Percentiles rank a stretch among this genome's conserved stretches.
These are phyloP conservation scores for Diorhabda elongata DNA, from an alignment of 1,140 invertebrate species.

Conservation along the genomic window DNA sequence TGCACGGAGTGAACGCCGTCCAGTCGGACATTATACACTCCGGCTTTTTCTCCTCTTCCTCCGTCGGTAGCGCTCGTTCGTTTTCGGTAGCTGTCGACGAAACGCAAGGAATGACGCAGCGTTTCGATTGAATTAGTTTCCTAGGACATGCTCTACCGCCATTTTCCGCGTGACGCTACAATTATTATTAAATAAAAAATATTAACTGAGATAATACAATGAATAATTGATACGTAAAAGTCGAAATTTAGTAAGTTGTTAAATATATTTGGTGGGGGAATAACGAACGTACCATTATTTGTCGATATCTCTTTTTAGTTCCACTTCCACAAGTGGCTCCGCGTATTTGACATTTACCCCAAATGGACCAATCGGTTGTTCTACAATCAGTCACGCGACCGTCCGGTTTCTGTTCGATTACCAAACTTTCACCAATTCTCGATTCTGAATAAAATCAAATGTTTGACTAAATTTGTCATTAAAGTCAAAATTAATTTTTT, in stretches of 20 bases:
- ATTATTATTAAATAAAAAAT: not conserved
- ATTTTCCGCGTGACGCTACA: not conserved
- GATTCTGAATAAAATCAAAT: not conserved
- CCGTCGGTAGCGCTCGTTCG: not conserved
- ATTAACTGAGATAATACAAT: not conserved
- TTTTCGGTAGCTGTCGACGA: not conserved
- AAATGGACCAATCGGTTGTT: slow-evolving; percentile 13
- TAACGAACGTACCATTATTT: slow-evolving; percentile 9
- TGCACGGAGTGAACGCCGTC: slow-evolving; percentile 29
- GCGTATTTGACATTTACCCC: slow-evolving; percentile 12
- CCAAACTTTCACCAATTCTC: not conserved
- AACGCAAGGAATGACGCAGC: not conserved
- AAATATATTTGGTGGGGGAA: not conserved
- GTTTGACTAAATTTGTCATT: not conserved
- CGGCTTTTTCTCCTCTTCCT: slow-evolving; percentile 4
- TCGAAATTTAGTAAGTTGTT: not conserved
- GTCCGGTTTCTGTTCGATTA: slow-evolving; percentile 1
- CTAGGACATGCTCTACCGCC: slow-evolving; percentile 16
- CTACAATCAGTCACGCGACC: slow-evolving; percentile 20
- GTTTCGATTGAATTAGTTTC: not conserved
- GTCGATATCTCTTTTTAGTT: not conserved
- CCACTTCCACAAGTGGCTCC: slow-evolving; percentile 14
- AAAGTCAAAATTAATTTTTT: no score
- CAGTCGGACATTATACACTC: slow-evolving; percentile 30
- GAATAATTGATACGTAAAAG: not conserved